Evolutionary conservation across 1,140 invertebrate genomes (phyloP).

Genomic region (Linepithema humile): DNA sequence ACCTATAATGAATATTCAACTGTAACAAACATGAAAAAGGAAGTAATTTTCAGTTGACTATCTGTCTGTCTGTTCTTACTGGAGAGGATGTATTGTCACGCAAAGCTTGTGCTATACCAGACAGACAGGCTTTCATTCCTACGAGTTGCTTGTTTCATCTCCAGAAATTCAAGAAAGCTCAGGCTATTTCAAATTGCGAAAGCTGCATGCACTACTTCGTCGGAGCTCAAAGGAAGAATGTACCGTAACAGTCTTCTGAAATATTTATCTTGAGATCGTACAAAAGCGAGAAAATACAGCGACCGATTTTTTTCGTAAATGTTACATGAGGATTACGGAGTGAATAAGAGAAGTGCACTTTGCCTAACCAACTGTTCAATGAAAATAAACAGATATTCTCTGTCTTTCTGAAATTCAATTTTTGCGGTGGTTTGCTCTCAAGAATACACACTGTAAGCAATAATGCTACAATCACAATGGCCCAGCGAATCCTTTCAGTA

Average conservation of each 20-base stretch:
- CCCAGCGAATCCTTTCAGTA: background rate
- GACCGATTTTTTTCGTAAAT: conserved; percentile 31
- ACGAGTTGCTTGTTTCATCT: conserved; percentile 45
- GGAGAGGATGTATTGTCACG: conserved; percentile 26
- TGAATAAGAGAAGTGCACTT: background rate
- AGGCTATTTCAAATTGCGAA: conserved; percentile 34
- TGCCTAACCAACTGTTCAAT: conserved; percentile 6
- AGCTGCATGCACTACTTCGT: conserved; percentile 38
- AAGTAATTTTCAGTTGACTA: background rate
- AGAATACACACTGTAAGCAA: background rate
- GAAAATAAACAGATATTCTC: background rate
- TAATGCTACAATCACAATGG: background rate
- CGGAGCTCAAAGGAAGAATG: conserved; percentile 32
- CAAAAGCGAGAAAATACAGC: conserved; percentile 4
- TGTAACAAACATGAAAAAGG: background rate
- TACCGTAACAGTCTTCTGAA: conserved; percentile 33
- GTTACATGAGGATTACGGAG: background rate
- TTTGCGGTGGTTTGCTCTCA: background rate
- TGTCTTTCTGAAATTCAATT: background rate
- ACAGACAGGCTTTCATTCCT: conserved; percentile 42
- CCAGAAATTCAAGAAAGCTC: conserved; percentile 51
- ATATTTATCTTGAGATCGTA: conserved; percentile 43
- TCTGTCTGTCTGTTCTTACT: conserved; percentile 9
- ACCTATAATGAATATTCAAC: background rate
- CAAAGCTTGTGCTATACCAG: conserved; percentile 11